Evolutionary conservation across 1,140 invertebrate genomes (phyloP).

Genomic region (Chelonus insularis): DNA sequence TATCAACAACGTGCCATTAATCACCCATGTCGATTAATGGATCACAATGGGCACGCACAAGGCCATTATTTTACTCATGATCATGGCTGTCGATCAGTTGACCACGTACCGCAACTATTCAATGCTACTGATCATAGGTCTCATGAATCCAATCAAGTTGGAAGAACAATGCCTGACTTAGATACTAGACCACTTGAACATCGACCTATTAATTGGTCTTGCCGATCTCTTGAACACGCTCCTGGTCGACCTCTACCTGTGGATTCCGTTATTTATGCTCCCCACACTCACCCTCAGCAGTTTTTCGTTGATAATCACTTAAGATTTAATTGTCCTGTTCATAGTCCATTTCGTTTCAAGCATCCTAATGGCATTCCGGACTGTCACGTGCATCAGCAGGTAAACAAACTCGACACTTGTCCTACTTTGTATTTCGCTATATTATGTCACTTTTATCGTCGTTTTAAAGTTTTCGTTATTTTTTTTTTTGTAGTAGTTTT

Average conservation of each 20-base stretch:
- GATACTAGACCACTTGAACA: slow-evolving; percentile 10
- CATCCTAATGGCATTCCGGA: slow-evolving; percentile 63
- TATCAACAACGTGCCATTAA: slow-evolving; percentile 47
- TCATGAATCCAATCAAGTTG: slow-evolving; percentile 38
- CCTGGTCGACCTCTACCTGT: slow-evolving; percentile 49
- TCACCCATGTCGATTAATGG: slow-evolving; percentile 52
- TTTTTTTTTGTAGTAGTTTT: too few relatives aligned
- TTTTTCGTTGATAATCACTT: slow-evolving; percentile 47
- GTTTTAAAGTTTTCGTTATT: too few relatives aligned
- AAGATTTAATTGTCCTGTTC: slow-evolving; percentile 64
- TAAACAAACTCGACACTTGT: too few relatives aligned
- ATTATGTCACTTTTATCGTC: too few relatives aligned
- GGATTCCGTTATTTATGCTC: slow-evolving; percentile 54
- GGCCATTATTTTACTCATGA: slow-evolving; percentile 49
- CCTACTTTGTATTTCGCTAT: too few relatives aligned
- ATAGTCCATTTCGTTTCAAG: slow-evolving; percentile 67
- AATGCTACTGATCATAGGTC: slow-evolving; percentile 38
- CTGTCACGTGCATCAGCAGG: slow-evolving; percentile 61
- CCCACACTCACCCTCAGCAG: slow-evolving; percentile 49
- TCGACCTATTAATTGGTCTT: slow-evolving; percentile 51
- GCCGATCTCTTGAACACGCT: slow-evolving; percentile 52
- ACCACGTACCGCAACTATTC: slow-evolving; percentile 48
- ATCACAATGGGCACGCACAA: slow-evolving; percentile 46
- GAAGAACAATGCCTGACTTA: slow-evolving; percentile 29
- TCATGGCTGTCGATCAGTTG: slow-evolving; percentile 51